phyloP scores from a whole-genome alignment of 2,888 invertebrate species.

The Argyresthia goedartella region DNA sequence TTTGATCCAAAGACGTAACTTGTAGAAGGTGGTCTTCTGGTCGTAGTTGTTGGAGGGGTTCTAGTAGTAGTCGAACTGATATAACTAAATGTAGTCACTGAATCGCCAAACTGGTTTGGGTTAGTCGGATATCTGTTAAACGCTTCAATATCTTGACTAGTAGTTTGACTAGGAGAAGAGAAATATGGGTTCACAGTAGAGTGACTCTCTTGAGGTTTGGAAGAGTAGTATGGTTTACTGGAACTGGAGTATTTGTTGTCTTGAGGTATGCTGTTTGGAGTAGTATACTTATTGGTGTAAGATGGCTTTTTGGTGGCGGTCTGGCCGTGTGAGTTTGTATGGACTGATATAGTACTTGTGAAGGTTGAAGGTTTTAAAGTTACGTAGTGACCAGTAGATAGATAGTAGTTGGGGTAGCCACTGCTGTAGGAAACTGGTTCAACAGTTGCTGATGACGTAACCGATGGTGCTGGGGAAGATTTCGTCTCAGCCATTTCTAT shows the following conservation, averaged over 20 bases:
- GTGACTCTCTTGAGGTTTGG: slow-evolving; percentile 20
- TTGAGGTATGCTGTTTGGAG: slow-evolving; percentile 37
- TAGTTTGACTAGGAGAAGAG: slow-evolving; percentile 39
- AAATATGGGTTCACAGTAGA: too few species aligned
- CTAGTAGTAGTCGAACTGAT: slow-evolving; percentile 45
- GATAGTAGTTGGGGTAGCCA: slow-evolving; percentile 34
- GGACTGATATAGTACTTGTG: slow-evolving; percentile 10
- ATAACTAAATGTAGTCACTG: slow-evolving; percentile 49
- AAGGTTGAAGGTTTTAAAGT: slow-evolving; percentile 48
- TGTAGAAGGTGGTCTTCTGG: slow-evolving; percentile 49
- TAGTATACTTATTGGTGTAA: slow-evolving; percentile 33
- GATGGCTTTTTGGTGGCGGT: slow-evolving; percentile 30
- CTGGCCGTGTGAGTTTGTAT: slow-evolving; percentile 9
- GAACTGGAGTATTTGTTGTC: slow-evolving; percentile 29
- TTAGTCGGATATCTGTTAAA: slow-evolving; percentile 58
- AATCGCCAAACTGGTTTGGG: slow-evolving; percentile 47
- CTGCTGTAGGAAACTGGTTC: slow-evolving; percentile 41
- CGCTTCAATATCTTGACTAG: slow-evolving; percentile 58
- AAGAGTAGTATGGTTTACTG: slow-evolving; percentile 34
- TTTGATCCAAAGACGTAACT: slow-evolving; percentile 60
- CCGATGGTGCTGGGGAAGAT: slow-evolving; percentile 40
- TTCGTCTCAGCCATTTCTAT: slow-evolving; percentile 44
- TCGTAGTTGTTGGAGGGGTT: slow-evolving; percentile 34
- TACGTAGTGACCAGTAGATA: slow-evolving; percentile 53
- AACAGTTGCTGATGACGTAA: slow-evolving; percentile 19